These are phyloP conservation scores for Ephialtes manifestator DNA, from an alignment of 2,888 invertebrate species.

Conservation along the genomic window DNA sequence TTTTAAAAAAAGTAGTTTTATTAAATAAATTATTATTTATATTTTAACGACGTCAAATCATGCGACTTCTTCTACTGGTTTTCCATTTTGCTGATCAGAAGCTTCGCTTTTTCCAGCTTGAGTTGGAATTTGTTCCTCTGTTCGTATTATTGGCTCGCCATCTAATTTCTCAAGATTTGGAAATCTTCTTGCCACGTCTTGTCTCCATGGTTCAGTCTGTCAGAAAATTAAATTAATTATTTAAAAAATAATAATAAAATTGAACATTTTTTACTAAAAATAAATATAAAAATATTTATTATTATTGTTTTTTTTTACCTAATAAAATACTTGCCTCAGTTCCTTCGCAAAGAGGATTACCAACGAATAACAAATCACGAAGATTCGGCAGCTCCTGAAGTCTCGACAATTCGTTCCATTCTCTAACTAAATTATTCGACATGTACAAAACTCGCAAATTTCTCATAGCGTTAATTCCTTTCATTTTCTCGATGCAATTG, in stretches of 20 bases:
- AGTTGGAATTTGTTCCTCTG: conserved; percentile 76
- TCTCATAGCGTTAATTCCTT: conserved; percentile 93
- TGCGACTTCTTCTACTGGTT: conserved; percentile 23
- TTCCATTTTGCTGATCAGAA: conserved; percentile 60
- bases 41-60: neutral
- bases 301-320: too few relatives aligned
- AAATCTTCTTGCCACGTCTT: conserved; percentile 91
- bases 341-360: conserved; percentile 87
- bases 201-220: conserved; percentile 90
- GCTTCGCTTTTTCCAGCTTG: conserved; percentile 68
- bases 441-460: conserved; percentile 94
- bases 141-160: conserved; percentile 92
- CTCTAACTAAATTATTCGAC: conserved; percentile 94
- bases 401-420: conserved; percentile 95
- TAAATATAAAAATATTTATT: too few relatives aligned
- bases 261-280: too few relatives aligned
- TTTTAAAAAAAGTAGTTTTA: too few relatives aligned
- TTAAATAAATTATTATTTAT: neutral
- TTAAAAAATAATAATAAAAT: conserved; percentile 78
- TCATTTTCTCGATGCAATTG: conserved; percentile 96
- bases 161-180: conserved; percentile 93
- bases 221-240: conserved; percentile 45
- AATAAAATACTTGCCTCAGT: conserved; percentile 77
- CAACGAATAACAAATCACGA: conserved; percentile 93
- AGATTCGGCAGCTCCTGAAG: conserved; percentile 90